Percentiles rank a stretch among this genome's conserved stretches.
Evolutionary conservation across 2,888 invertebrate species (phyloP).

Genomic region (Drosophila testacea): DNA sequence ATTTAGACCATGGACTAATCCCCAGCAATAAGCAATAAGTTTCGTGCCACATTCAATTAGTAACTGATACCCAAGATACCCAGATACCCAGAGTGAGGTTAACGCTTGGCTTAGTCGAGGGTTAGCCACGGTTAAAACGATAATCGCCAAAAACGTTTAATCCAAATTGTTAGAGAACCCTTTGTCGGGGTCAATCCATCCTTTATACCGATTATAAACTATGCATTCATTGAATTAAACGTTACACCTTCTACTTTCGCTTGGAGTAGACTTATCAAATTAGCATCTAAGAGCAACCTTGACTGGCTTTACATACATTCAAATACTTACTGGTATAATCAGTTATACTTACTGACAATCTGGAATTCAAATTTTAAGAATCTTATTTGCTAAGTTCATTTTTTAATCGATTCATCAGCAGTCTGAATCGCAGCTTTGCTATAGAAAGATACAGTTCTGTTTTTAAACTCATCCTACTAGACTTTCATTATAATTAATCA

Average conservation of each 20-base stretch:
- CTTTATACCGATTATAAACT: conserved; percentile 32
- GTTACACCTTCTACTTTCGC: conserved; percentile 48
- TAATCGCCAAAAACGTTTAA: conserved; percentile 70
- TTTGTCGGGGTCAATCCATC: background rate
- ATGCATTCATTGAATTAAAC: conserved; percentile 62
- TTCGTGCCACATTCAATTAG: conserved; percentile 76
- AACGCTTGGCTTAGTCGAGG: conserved; percentile 69
- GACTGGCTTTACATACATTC: too few species aligned
- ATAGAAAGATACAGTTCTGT: background rate
- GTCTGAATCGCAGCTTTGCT: background rate
- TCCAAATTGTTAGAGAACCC: conserved; percentile 47
- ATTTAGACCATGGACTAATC: conserved; percentile 37
- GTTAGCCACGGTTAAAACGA: conserved; percentile 37
- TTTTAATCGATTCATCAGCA: background rate
- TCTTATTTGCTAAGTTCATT: background rate
- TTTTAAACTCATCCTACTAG: too few species aligned
- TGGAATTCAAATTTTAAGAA: background rate
- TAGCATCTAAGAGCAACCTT: background rate
- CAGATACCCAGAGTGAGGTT: conserved; percentile 33
- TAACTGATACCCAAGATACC: conserved; percentile 9
- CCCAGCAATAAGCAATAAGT: conserved; percentile 21
- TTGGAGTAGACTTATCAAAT: background rate
- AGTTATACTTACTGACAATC: conserved; percentile 1
- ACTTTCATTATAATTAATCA: too few species aligned
- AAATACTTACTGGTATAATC: background rate